Evolutionary conservation across 2,888 invertebrate genomes (phyloP), one percentile per base, ranked within the genome.

Genomic region (Zonitis immaculata): DNA sequence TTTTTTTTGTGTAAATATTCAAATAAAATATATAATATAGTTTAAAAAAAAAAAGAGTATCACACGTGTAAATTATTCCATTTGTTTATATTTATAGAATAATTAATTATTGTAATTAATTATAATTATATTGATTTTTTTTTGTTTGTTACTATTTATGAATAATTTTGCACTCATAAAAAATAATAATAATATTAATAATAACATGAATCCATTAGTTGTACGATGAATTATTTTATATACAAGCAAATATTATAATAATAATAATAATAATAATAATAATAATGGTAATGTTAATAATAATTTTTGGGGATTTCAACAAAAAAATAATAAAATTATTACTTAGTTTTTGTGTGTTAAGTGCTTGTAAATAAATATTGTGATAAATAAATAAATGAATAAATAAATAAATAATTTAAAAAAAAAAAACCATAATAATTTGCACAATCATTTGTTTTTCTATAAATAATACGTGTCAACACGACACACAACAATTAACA

Each of bases 341-440:
- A n/a, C n/a, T n/a, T n/a, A n/a, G n/a, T n/a, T n/a, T n/a, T n/a
- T n/a, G n/a, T n/a, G n/a, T n/a, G n/a, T n/a, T n/a, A n/a, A n/a
- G n/a, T n/a, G n/a, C n/a, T n/a, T n/a, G n/a, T n/a, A n/a, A n/a
- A n/a, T n/a, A n/a, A 28, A 30, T 12, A 30, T 11, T 28, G n/a
- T 6, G 12, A 14, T 14, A 32, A 32, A 32, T 32, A 76, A 70
- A 74, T 73, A 74, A 72, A 76, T 76, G 75, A 73, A 74, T 69
- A 73, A 73, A 32, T n/a, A n/a, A n/a, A n/a, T n/a, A n/a, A n/a
- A n/a, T n/a, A n/a, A n/a, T n/a, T n/a, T n/a, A n/a, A n/a, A n/a
- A n/a, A n/a, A n/a, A n/a, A n/a, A n/a, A n/a, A n/a, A n/a, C n/a
- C n/a, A n/a, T n/a, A 70, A 64, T 63, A 67, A 74, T 74, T 74